phyloP scores from a whole-genome alignment of 1,140 invertebrate genomes.

The Drosophila saltans region DNA sequence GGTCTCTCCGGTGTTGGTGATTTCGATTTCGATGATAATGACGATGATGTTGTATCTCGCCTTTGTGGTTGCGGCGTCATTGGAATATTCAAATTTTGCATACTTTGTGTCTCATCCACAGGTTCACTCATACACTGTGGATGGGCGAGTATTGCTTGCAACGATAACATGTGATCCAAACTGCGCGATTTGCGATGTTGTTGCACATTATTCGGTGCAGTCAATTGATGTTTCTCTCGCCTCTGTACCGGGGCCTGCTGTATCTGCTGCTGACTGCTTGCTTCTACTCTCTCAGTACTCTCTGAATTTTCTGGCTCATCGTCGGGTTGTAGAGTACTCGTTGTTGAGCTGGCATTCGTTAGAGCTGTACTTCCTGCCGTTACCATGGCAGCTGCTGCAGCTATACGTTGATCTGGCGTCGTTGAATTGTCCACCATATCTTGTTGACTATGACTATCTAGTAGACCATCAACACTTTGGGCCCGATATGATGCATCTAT shows the following conservation, averaged over 20 bases:
- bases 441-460: conserved; percentile 56
- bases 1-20: conserved; percentile 62
- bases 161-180: conserved; percentile 87
- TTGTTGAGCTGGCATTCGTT: conserved; percentile 76
- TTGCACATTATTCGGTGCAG: conserved; percentile 57
- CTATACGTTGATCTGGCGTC: conserved; percentile 71
- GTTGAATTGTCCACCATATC: conserved; percentile 31
- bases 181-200: conserved; percentile 86
- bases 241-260: conserved; percentile 41
- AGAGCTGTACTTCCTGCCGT: conserved; percentile 73
- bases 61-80: conserved; percentile 66
- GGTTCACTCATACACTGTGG: conserved; percentile 38
- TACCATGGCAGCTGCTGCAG: conserved; percentile 71
- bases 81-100: conserved; percentile 80
- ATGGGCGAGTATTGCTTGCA: conserved; percentile 52
- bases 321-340: conserved; percentile 70
- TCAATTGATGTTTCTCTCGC: conserved; percentile 62
- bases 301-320: conserved; percentile 35
- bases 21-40: conserved; percentile 61
- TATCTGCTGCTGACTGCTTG: background rate
- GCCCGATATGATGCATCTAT: conserved; percentile 71
- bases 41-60: conserved; percentile 51
- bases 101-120: conserved; percentile 81
- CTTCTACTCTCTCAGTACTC: background rate
- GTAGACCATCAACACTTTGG: conserved; percentile 80